Evolutionary conservation across 1,140 invertebrate genomes (phyloP), one percentile per base, ranked within the genome.

Genomic region (Nomia melanderi): DNA sequence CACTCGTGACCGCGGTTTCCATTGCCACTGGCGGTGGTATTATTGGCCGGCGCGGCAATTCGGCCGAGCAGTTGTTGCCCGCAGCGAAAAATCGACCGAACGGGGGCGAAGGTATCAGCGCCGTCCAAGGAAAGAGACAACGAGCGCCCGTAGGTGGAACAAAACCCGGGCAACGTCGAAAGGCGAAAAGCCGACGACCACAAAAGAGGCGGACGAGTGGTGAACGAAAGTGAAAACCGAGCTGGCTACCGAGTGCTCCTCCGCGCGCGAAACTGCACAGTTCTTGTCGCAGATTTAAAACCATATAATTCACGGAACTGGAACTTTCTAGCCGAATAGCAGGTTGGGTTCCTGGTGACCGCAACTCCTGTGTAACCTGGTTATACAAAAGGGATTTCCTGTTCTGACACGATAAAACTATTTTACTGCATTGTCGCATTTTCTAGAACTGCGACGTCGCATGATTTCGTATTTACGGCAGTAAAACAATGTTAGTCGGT

Each of bases 11-110:
- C 33, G 59, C 33, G 33, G 59, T 62, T 62, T 62, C 12, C 59
- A 62, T 62, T 41, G 59, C 59, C 39, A 41, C 59, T 62, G 59
- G 59, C 59, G 59, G 33, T 8, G n/a, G n/a, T 62, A 62, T 62
- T 62, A 62, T 62, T 33, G 59, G n/a, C 33, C 39, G 31, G 20
- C 31, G 54, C 17, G 20, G 27, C 27, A 57, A 14, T 57, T 57
- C 54, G 54, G 54, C 17, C 27, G 27, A 7, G 54, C 54, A 57
- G 54, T 27, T 57, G 54, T 57, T 27, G 31, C 11, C 57, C 3
- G 7, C 27, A 29, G 29, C n/a, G 29, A 39, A 57, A 39, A 70
- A 70, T 62, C 59, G 27, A 41, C 59, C 36, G 33, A n/a, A n/a
- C n/a, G n/a, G n/a, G n/a, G 3, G 20, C 36, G 17, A 64, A 50